These are phyloP conservation scores for Brotula barbata DNA, from an alignment of 2,797 vertebrate species.

Conservation along the genomic window DNA sequence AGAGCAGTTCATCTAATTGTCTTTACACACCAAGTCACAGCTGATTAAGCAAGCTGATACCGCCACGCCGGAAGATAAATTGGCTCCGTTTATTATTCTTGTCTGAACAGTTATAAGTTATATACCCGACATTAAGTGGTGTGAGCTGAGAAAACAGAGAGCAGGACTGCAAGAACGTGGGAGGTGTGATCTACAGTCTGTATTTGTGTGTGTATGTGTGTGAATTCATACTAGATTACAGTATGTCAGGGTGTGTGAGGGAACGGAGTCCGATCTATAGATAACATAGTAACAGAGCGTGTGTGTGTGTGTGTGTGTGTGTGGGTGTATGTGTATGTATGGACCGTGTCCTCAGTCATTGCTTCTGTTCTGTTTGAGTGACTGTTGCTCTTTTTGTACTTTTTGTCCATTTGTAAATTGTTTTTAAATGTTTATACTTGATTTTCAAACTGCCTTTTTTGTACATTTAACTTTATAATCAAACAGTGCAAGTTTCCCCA, in stretches of 20 bases:
- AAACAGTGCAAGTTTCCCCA: slow-evolving; percentile 91
- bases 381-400: slow-evolving; percentile 94
- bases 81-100: slow-evolving; percentile 42
- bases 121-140: slow-evolving; percentile 15
- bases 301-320: too few species aligned
- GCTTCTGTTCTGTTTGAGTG: slow-evolving; percentile 81
- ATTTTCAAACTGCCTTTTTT: slow-evolving; percentile 99
- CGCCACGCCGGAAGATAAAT: slow-evolving; percentile 42
- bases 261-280: not conserved
- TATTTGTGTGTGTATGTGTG: not conserved
- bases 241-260: too few species aligned
- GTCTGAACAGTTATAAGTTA: slow-evolving; percentile 48
- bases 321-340: too few species aligned
- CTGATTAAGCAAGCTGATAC: slow-evolving; percentile 51
- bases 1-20: slow-evolving; percentile 40
- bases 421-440: slow-evolving; percentile 99
- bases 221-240: not conserved
- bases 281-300: too few species aligned
- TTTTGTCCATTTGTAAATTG: slow-evolving; percentile 98
- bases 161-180: not conserved
- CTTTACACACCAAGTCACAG: slow-evolving; percentile 47
- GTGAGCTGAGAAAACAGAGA: slow-evolving; percentile 19
- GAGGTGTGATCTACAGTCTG: not conserved
- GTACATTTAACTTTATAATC: slow-evolving; percentile 97
- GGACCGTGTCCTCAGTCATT: slow-evolving; percentile 71